Evolutionary conservation across 2,888 invertebrate genomes (phyloP), one percentile per base, ranked within the genome.

Genomic region (Physocephala rufipes): DNA sequence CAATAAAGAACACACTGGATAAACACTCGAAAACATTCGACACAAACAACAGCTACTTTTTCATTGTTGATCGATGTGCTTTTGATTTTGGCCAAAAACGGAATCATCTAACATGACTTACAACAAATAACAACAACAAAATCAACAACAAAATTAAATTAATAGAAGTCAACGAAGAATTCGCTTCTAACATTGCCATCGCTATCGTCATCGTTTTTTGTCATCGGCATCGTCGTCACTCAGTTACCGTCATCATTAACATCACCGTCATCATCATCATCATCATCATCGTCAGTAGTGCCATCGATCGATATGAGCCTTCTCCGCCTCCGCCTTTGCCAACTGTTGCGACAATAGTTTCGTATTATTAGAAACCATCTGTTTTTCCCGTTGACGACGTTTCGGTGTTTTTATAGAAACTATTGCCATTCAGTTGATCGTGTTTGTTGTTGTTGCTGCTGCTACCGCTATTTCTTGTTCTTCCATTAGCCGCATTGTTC

Each of bases 391-490:
- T 45, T 53, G 55, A 21, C 43, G 45, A 55, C 45, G 1, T 21
- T 16, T 49, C 7, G 15, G 5, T 15, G 15, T 9, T 47, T n/a
- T 45, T 26, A 64, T 28, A 16, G n/a, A 5, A 45, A 19, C 43
- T 55, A 53, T 36, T 45, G 28, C 61, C 64, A 53, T 24, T n/a
- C n/a, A n/a, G n/a, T n/a, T n/a, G n/a, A n/a, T n/a, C n/a, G n/a
- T n/a, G n/a, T n/a, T n/a, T 16, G 47, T 36, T 55, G 62, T 49
- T 58, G 63, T 63, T 63, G 64, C 53, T 65, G 55, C 49, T 53
- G 68, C 64, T 65, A 69, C 65, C n/a, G 65, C 47, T 61, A 67
- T 62, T 68, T 61, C 58, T 62, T 64, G 51, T 67, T 67, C 53
- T 58, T 61, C 36, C 45, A 15, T 21, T 28, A 45, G 47, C 49